phyloP scores from a whole-genome alignment of 2,797 vertebrate genomes.

The Acropternis orthonyx region DNA sequence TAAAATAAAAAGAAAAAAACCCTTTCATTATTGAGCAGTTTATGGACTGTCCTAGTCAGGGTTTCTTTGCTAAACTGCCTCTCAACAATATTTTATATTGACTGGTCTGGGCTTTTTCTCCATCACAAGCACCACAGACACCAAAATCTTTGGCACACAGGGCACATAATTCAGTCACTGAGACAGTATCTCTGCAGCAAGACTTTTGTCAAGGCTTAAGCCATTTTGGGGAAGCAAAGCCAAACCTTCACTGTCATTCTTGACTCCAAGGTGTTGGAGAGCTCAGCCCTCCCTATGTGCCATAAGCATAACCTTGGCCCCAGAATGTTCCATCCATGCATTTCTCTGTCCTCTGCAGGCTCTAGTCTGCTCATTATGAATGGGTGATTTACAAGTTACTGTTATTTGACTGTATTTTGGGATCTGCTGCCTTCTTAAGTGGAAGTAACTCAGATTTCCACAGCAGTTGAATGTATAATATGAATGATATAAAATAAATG shows the following conservation, averaged over 20 bases:
- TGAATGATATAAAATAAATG: not conserved
- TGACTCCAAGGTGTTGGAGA: not conserved
- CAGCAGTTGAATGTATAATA: not conserved
- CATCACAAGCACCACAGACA: not conserved
- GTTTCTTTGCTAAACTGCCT: not conserved
- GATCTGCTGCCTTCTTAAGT: not conserved
- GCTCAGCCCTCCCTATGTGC: not conserved
- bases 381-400: not conserved
- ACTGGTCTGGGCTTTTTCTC: not conserved
- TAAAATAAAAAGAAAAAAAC: not conserved
- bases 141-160: not conserved
- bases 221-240: not conserved
- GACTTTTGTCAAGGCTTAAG: not conserved
- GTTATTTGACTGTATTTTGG: not conserved
- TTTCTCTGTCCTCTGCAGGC: not conserved
- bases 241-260: not conserved
- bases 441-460: not conserved
- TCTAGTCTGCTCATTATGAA: accelerated
- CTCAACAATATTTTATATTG: not conserved
- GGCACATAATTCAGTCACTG: not conserved
- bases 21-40: not conserved
- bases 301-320: not conserved
- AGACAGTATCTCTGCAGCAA: not conserved
- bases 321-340: not conserved
- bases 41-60: not conserved